phyloP scores from a whole-genome alignment of 2,888 invertebrate genomes.

The Rapana venosa region DNA sequence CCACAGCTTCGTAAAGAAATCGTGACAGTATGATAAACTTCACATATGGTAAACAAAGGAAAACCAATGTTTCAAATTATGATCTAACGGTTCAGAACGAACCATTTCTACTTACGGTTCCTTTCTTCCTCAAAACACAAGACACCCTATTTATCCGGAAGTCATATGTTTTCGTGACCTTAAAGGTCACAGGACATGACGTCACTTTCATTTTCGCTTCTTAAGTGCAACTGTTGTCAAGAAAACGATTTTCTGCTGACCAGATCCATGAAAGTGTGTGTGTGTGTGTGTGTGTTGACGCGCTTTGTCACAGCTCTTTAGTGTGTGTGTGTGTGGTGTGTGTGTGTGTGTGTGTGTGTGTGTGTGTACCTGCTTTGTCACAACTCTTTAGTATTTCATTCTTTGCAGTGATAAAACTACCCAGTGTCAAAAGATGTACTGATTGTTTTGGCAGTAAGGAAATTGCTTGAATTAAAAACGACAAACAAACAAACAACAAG shows the following conservation, averaged over 20 bases:
- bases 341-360: background rate
- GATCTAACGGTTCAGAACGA: background rate
- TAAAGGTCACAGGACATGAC: background rate
- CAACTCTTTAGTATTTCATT: no score
- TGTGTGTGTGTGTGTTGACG: background rate
- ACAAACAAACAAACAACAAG: no score
- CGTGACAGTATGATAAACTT: no score
- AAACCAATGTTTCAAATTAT: no score
- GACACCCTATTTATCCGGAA: background rate
- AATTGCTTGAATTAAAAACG: no score
- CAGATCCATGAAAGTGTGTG: background rate
- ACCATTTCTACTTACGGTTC: background rate
- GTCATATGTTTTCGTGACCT: constrained; percentile 6
- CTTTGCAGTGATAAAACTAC: no score
- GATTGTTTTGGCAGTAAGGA: no score
- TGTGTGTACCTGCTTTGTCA: background rate
- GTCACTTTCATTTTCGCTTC: background rate
- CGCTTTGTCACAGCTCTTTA: no score
- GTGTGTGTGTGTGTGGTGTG: no score
- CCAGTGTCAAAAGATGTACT: no score
- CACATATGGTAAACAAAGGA: no score
- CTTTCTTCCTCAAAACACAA: background rate
- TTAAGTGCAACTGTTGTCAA: background rate
- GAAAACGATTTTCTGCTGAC: background rate
- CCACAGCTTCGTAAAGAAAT: no score